Conservation (phyloP, 2,888 invertebrate species). For the Heliconius hortense region DNA sequence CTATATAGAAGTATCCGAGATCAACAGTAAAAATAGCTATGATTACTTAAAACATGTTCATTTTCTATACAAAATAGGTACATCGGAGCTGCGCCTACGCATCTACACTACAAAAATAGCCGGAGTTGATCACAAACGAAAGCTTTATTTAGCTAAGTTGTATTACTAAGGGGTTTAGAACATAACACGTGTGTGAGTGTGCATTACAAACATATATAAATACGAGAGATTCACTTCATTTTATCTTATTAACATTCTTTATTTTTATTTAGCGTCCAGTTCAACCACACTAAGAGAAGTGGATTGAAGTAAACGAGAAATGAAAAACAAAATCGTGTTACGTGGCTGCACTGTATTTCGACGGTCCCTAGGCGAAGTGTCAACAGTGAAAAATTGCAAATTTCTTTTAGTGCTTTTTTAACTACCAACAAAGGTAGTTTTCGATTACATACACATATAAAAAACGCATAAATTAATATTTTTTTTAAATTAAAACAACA, state of each 20-base stretch:
- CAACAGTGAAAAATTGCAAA: too few relatives aligned
- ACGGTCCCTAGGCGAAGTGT: too few relatives aligned
- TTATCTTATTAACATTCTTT: conserved; percentile 35
- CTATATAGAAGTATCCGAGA: neutral
- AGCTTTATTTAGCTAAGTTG: conserved; percentile 40
- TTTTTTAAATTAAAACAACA: too few relatives aligned
- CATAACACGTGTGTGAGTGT: conserved; percentile 40
- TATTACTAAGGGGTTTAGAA: conserved; percentile 37
- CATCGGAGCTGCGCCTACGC: neutral
- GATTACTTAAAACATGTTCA: neutral
- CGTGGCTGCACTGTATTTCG: neutral
- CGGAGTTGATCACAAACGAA: conserved; percentile 36
- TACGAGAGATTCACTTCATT: conserved; percentile 31
- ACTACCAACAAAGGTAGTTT: too few relatives aligned
- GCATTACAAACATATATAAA: conserved; percentile 34
- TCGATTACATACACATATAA: too few relatives aligned
- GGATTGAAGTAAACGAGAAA: neutral
- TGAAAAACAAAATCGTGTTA: neutral
- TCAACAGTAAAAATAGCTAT: neutral
- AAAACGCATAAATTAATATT: too few relatives aligned
- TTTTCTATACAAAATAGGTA: neutral
- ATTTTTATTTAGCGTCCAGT: neutral
- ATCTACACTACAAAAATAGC: conserved; percentile 33
- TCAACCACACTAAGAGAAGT: neutral
- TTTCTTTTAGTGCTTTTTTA: too few relatives aligned